Conservation (phyloP, 2,113 vertebrate species). For the Pedionomus torquatus region DNA sequence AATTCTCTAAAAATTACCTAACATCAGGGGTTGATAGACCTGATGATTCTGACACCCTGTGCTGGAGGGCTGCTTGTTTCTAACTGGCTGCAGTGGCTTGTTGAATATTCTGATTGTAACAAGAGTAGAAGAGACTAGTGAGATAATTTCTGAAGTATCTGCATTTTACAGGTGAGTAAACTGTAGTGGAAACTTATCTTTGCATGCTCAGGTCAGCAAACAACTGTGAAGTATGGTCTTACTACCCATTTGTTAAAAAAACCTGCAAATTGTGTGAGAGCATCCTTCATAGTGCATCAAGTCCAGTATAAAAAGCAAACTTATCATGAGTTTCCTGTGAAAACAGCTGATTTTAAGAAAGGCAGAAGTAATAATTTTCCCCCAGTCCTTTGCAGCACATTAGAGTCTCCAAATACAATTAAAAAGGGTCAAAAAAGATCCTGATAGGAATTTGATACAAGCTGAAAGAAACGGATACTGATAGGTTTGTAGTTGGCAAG, state of each 20-base stretch:
- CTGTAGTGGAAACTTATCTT: background rate
- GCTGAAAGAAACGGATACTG: background rate
- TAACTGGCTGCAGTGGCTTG: background rate
- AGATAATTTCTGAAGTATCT: background rate
- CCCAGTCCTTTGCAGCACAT: background rate
- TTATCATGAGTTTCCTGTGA: background rate
- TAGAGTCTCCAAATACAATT: background rate
- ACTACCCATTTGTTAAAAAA: background rate
- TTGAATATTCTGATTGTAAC: background rate
- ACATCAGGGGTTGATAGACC: background rate
- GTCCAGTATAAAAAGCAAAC: background rate
- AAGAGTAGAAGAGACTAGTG: background rate
- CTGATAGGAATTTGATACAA: background rate
- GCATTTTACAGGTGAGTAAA: background rate
- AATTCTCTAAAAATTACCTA: background rate
- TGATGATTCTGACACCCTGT: background rate
- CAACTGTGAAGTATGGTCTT: background rate
- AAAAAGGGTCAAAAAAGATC: background rate
- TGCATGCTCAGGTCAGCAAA: background rate
- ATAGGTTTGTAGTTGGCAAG: background rate
- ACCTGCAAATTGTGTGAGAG: background rate
- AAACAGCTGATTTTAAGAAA: background rate
- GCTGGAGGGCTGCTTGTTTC: background rate
- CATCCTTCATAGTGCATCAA: background rate
- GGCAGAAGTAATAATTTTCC: background rate